Evolutionary conservation across 2,113 vertebrate genomes (phyloP), one percentile per base, ranked within the genome.

Genomic region (Felis chaus): DNA sequence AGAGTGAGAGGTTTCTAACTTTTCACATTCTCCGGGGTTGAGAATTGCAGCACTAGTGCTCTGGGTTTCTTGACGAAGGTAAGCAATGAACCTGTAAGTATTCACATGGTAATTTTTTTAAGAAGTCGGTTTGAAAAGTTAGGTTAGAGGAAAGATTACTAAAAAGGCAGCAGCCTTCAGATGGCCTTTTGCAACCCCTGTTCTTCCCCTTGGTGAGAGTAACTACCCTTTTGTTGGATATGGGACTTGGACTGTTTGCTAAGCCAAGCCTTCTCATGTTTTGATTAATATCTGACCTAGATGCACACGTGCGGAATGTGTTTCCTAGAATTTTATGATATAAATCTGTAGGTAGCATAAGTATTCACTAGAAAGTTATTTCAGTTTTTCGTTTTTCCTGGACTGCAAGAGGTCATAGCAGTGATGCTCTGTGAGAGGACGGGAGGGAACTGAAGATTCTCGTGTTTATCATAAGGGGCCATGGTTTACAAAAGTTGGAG

Each of bases 81-180:
- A 89, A 90, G 69, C 61, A 92, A 81, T 84, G 45, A 97, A 63
- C 41, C n/a, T 87, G 36, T 50, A 69, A 91, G 69, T 71, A 66
- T 91, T 80, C 63, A n/a, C 29, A 4, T 86, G 61, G 39, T 95
- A 50, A 63, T 31, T 84, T 94, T 91, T 94, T 93, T 73, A 86
- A 90, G 45, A 89, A 90, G 61, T 90, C 83, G 15, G 23, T 86
- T 97, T 86, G 53, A 71, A 94, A 94, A 97, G 87, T 57, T 66
- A 55, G 79, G 10, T 89, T 80, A 74, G 41, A 89, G 80, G 63
- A 71, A 68, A 76, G 3, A 19, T 94, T 90, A 48, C 79, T 89
- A 31, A 86, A 85, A 89, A 91, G 50, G 36, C 91, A 94, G 65
- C 33, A 71, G 73, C 41, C 41, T 91, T 92, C 57, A 83, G 25